Conservation (phyloP, 2,888 invertebrate species). For the Epistrophella euchroma region DNA sequence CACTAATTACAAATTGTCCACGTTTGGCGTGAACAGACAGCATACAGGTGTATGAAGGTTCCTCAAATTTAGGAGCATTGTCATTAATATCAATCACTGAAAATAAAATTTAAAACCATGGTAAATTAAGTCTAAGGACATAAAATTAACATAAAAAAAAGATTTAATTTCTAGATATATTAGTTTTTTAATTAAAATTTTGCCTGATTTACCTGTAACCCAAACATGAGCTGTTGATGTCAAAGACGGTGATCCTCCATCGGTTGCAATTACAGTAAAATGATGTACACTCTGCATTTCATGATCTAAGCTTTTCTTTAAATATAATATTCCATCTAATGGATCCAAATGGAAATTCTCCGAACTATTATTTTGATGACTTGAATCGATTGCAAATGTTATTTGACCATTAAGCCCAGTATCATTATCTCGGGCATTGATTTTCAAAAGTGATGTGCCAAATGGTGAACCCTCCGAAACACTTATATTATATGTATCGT, state of each 20-base stretch:
- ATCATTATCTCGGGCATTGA: conserved; percentile 91
- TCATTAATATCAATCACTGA: conserved; percentile 95
- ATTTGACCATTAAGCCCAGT: conserved; percentile 88
- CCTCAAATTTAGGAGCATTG: conserved; percentile 94
- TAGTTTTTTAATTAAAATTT: too few species aligned
- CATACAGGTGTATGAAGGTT: conserved; percentile 90
- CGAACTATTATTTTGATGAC: conserved; percentile 86
- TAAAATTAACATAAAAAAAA: not conserved
- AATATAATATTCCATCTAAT: conserved; percentile 89
- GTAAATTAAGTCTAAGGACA: not conserved
- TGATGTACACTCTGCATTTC: conserved; percentile 90
- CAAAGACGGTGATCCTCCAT: conserved; percentile 92
- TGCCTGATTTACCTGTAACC: conserved; percentile 87
- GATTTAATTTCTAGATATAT: too few species aligned
- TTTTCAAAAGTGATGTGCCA: conserved; percentile 89
- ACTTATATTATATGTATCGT: conserved; percentile 91
- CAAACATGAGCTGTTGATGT: conserved; percentile 93
- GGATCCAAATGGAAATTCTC: conserved; percentile 92
- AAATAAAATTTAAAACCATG: conserved; percentile 74
- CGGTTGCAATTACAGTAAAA: conserved; percentile 91
- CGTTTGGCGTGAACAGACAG: conserved; percentile 92
- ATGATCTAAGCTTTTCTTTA: conserved; percentile 91
- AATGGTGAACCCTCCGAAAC: conserved; percentile 93
- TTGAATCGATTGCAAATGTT: conserved; percentile 88
- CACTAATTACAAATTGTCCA: conserved; percentile 94